Evolutionary conservation across 2,888 invertebrate species (phyloP).

Genomic region (Sarcophaga rosellei): DNA sequence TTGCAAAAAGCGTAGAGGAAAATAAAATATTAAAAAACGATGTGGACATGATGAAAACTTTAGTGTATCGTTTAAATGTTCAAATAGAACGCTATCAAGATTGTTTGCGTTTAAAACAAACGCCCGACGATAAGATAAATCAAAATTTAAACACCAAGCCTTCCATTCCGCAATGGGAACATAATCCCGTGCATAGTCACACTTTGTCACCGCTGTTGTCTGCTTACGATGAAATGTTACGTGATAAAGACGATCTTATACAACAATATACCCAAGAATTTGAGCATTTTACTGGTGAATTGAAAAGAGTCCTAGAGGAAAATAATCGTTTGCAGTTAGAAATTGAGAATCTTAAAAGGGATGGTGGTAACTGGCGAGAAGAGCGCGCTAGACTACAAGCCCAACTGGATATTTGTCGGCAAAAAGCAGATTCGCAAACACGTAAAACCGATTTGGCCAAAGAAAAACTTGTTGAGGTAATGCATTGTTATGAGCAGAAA

Average conservation of each 20-base stretch:
- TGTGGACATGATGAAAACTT: slow-evolving; percentile 88
- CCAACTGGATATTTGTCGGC: slow-evolving; percentile 78
- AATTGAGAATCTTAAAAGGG: slow-evolving; percentile 82
- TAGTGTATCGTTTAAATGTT: slow-evolving; percentile 89
- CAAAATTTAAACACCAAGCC: slow-evolving; percentile 48
- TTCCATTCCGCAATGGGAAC: slow-evolving; percentile 70
- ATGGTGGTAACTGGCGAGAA: slow-evolving; percentile 80
- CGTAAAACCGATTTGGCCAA: slow-evolving; percentile 88
- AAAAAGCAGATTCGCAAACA: slow-evolving; percentile 80
- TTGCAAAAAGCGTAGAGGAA: slow-evolving; percentile 77
- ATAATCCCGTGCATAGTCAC: slow-evolving; percentile 73
- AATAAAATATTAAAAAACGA: slow-evolving; percentile 86
- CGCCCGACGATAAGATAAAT: slow-evolving; percentile 54
- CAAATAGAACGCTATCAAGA: slow-evolving; percentile 91
- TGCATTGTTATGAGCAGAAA: slow-evolving; percentile 88
- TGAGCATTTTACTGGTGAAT: slow-evolving; percentile 86
- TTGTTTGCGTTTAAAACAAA: slow-evolving; percentile 81
- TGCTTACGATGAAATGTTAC: slow-evolving; percentile 89
- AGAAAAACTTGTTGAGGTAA: slow-evolving; percentile 88
- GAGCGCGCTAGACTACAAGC: slow-evolving; percentile 80
- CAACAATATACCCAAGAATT: slow-evolving; percentile 87
- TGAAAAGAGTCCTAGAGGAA: slow-evolving; percentile 87
- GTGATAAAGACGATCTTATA: slow-evolving; percentile 89
- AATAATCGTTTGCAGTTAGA: slow-evolving; percentile 85
- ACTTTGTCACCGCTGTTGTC: slow-evolving; percentile 86